Evolutionary conservation across 1,140 invertebrate genomes (phyloP).

Genomic region (Bombus balteatus): DNA sequence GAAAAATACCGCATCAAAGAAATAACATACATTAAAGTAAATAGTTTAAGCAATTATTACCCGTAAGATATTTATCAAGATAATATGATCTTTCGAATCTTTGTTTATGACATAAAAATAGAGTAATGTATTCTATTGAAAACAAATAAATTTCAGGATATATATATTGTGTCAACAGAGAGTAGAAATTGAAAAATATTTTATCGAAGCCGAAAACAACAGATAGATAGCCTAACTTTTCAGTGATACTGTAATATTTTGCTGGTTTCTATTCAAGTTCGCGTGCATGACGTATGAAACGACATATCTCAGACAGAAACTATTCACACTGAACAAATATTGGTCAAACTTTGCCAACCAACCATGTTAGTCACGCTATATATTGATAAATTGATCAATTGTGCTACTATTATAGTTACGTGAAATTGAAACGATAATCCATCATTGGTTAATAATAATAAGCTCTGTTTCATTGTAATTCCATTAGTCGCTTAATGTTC

Average conservation of each 20-base stretch:
- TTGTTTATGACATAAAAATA: too few relatives aligned
- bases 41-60: neutral
- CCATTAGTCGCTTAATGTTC: neutral
- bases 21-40: neutral
- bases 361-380: neutral
- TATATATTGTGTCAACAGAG: too few relatives aligned
- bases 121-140: too few relatives aligned
- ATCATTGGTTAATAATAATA: neutral
- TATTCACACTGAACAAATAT: neutral
- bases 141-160: too few relatives aligned
- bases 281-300: neutral
- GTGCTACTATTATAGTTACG: neutral
- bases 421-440: neutral
- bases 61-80: too few relatives aligned
- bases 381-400: slow-evolving; percentile 5
- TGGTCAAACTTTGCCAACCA: neutral
- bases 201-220: neutral
- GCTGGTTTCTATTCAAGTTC: neutral
- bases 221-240: neutral
- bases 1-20: neutral
- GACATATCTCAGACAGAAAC: neutral
- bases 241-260: neutral
- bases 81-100: too few relatives aligned
- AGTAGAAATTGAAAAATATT: neutral
- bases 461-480: neutral